Conservation (phyloP, 2,888 invertebrate genomes). For the Cabera pusaria region DNA sequence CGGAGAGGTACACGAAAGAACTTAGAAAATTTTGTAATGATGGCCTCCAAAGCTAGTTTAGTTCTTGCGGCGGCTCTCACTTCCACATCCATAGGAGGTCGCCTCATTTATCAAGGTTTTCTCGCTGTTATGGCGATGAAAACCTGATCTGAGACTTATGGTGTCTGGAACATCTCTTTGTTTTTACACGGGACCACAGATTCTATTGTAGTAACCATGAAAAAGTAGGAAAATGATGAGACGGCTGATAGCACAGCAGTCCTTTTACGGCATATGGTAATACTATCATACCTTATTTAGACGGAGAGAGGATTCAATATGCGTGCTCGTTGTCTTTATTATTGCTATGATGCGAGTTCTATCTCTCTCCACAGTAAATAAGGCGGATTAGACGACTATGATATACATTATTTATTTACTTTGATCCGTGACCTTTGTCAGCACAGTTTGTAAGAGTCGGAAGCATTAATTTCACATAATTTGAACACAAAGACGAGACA, state of each 20-base stretch:
- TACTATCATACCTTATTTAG: slow-evolving; percentile 9
- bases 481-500: slow-evolving; percentile 36
- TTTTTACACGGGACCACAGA: too few relatives aligned
- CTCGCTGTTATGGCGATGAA: slow-evolving; percentile 43
- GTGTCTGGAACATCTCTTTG: slow-evolving; percentile 13
- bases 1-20: slow-evolving; percentile 59
- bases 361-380: slow-evolving; percentile 9
- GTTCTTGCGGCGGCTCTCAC: slow-evolving; percentile 57
- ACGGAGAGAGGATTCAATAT: slow-evolving; percentile 10
- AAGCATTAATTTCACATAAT: slow-evolving; percentile 45
- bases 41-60: slow-evolving; percentile 66
- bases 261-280: slow-evolving; percentile 10
- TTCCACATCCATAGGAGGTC: slow-evolving; percentile 48
- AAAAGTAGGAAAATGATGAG: slow-evolving; percentile 4
- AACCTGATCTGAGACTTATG: slow-evolving; percentile 22
- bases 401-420: too few relatives aligned
- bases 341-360: slow-evolving; percentile 9
- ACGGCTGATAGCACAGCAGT: not conserved
- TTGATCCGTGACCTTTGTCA: slow-evolving; percentile 17
- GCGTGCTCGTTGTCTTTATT: slow-evolving; percentile 8
- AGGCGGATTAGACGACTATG: too few relatives aligned
- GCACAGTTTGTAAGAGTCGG: slow-evolving; percentile 34
- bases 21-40: slow-evolving; percentile 69
- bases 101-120: slow-evolving; percentile 48
- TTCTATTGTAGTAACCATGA: too few relatives aligned